Percentiles rank a stretch among this genome's conserved stretches.
Conservation (phyloP, 2,888 invertebrate genomes). For the Lithosia quadra region DNA sequence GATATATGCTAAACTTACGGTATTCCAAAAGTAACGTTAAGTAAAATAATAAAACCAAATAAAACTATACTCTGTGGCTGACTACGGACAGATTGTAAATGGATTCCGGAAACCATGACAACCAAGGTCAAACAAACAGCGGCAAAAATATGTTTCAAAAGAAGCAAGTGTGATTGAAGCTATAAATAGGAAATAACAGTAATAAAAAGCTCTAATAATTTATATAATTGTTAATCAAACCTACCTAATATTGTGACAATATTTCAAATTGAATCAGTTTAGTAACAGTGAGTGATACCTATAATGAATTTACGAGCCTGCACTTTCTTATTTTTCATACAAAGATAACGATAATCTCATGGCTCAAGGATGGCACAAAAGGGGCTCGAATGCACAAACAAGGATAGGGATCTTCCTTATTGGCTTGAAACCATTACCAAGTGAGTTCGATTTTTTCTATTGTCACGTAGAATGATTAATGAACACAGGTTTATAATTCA, state of each 20-base stretch:
- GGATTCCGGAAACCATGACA: conserved; percentile 61
- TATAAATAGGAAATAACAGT: conserved; percentile 51
- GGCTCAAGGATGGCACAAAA: conserved; percentile 80
- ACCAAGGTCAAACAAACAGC: conserved; percentile 86
- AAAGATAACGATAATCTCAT: conserved; percentile 62
- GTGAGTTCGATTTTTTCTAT: conserved; percentile 59
- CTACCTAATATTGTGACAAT: conserved; percentile 16
- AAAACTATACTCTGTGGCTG: neutral
- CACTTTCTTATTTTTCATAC: conserved; percentile 35
- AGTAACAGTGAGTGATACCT: conserved; percentile 28
- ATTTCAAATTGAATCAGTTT: conserved; percentile 20
- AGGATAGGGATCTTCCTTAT: conserved; percentile 69
- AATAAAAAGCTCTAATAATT: conserved; percentile 34
- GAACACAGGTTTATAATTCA: conserved; percentile 31
- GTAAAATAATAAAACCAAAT: too few relatives aligned
- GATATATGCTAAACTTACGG: too few relatives aligned
- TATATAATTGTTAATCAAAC: conserved; percentile 24
- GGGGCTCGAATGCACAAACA: conserved; percentile 68
- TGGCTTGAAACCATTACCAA: conserved; percentile 83
- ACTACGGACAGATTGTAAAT: neutral
- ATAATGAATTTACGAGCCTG: conserved; percentile 37
- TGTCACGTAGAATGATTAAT: conserved; percentile 61
- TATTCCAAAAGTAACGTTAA: too few relatives aligned
- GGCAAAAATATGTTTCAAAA: conserved; percentile 82
- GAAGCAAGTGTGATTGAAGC: conserved; percentile 73